phyloP scores from a whole-genome alignment of 2,888 invertebrate genomes.

The Phyllotreta cruciferae region DNA sequence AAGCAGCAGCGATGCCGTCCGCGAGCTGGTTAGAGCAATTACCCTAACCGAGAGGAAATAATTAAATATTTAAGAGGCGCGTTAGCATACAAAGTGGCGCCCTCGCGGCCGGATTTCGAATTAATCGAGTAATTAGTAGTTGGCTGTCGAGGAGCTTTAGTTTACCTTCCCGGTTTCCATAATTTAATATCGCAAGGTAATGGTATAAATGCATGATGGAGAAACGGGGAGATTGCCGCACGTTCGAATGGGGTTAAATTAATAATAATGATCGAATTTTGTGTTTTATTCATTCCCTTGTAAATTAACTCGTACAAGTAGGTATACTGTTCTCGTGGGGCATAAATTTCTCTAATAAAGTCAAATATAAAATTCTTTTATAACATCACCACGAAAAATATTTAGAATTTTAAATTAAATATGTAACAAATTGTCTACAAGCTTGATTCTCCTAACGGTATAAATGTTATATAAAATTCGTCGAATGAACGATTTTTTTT shows the following conservation, averaged over 20 bases:
- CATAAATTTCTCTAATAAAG: no score
- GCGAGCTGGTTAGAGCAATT: constrained; percentile 47
- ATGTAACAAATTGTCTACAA: no score
- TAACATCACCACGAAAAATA: no score
- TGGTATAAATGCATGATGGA: neutral
- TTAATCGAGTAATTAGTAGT: constrained; percentile 48
- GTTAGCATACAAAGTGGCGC: constrained; percentile 48
- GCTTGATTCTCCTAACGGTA: no score
- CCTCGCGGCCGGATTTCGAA: constrained; percentile 40
- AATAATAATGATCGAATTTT: neutral
- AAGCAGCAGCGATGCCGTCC: constrained; percentile 36
- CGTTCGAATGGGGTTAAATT: constrained; percentile 9
- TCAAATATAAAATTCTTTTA: no score
- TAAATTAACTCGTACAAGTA: no score
- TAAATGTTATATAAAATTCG: neutral
- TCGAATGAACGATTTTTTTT: constrained; percentile 1
- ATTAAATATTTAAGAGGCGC: constrained; percentile 48
- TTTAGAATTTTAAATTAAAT: no score
- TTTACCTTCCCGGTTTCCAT: constrained; percentile 26
- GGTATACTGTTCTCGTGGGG: no score
- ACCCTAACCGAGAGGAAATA: constrained; percentile 47
- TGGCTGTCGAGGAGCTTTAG: constrained; percentile 23
- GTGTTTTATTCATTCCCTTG: neutral
- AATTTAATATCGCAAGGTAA: constrained; percentile 15
- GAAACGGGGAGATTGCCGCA: constrained; percentile 3